phyloP scores from a whole-genome alignment of 2,888 invertebrate species.

The Blera fallax region DNA sequence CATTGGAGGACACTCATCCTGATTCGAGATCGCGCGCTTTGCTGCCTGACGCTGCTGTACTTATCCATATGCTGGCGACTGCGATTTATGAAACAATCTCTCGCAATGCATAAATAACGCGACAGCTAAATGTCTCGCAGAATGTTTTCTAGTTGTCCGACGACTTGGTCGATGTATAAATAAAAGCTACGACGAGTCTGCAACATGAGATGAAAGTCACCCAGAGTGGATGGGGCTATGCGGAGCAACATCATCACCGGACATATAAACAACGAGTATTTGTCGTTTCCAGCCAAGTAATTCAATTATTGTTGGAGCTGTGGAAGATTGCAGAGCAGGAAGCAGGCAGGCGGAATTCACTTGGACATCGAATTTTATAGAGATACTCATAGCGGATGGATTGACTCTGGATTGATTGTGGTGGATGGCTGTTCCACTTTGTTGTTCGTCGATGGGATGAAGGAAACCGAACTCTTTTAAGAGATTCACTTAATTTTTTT shows the following conservation, averaged over 20 bases:
- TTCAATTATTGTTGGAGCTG: constrained; percentile 73
- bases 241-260: constrained; percentile 71
- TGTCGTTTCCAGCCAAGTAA: constrained; percentile 75
- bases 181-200: constrained; percentile 66
- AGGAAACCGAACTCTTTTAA: background rate
- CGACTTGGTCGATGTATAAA: constrained; percentile 72
- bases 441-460: constrained; percentile 19
- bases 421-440: constrained; percentile 36
- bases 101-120: constrained; percentile 75
- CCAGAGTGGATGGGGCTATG: constrained; percentile 25
- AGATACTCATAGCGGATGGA: constrained; percentile 68
- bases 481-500: background rate
- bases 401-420: constrained; percentile 71
- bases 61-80: no score
- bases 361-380: constrained; percentile 66
- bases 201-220: constrained; percentile 41
- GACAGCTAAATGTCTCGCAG: constrained; percentile 71
- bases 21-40: constrained; percentile 32
- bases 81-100: constrained; percentile 75
- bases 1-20: constrained; percentile 41
- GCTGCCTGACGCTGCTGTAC: constrained; percentile 47
- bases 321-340: constrained; percentile 37
- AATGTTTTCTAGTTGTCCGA: constrained; percentile 72
- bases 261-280: constrained; percentile 75
- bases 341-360: constrained; percentile 6